Conservation (phyloP, 2,797 vertebrate species). For the Myiotriccus ornatus region DNA sequence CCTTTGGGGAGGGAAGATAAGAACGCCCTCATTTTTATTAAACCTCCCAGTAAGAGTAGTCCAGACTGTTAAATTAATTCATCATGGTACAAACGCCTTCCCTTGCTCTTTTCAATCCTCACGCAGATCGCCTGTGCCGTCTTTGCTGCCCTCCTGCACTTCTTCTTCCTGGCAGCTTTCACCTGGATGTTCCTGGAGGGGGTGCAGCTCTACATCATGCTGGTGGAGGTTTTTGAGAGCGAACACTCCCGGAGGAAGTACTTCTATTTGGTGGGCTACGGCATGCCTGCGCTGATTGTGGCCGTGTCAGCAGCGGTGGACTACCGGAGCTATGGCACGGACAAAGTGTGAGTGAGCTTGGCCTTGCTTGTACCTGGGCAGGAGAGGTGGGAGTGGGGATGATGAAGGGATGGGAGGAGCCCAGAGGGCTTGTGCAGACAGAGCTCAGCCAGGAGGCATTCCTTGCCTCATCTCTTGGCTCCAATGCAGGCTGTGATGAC, state of each 20-base stretch:
- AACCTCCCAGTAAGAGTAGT: background rate
- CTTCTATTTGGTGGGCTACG: conserved; percentile 95
- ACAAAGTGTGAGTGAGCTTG: conserved; percentile 89
- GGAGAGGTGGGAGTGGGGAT: background rate
- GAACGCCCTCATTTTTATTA: background rate
- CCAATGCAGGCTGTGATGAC: rapidly evolving
- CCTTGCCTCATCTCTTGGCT: background rate
- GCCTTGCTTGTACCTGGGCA: background rate
- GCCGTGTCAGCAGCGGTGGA: conserved; percentile 93
- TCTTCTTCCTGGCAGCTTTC: conserved; percentile 98
- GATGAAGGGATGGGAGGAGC: background rate
- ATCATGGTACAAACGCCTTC: background rate
- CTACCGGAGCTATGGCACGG: conserved; percentile 95
- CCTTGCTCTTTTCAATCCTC: background rate
- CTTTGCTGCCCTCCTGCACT: conserved; percentile 95
- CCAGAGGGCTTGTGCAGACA: background rate
- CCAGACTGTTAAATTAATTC: background rate
- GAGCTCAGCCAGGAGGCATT: background rate
- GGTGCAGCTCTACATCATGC: conserved; percentile 97
- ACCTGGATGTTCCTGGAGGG: conserved; percentile 99
- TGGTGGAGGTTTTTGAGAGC: conserved; percentile 98
- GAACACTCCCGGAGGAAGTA: conserved; percentile 92
- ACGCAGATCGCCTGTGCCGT: conserved; percentile 91
- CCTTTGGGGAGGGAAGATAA: background rate
- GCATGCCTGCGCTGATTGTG: conserved; percentile 92